Base-by-base conservation (phyloP, 2,797 vertebrate species). In the Lerista edwardsae region DNA sequence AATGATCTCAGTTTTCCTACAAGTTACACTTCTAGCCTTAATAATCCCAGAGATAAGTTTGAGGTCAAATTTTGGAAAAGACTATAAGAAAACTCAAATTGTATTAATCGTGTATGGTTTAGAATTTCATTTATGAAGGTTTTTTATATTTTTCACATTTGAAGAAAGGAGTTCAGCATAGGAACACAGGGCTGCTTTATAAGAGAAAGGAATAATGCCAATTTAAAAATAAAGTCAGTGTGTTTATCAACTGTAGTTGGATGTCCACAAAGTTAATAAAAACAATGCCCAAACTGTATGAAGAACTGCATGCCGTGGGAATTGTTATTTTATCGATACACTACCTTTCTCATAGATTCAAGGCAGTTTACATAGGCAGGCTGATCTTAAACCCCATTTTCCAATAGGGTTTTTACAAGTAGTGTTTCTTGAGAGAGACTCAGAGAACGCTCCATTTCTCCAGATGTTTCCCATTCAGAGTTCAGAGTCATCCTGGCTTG, bases 41-140 rank as follows among this genome's bases (percentile, higher is more conserved):
- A 29, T 51, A 73, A 31, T 79, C 27, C 7, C 36, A 23, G 68
- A 41, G 36, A 27, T 65, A 31, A 51, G 14, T 57, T 55, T 51
- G 76, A 84, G 55, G 74, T 23, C 68, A 84, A 41, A 57, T 25
- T n/a, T 79, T 39, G 59, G 55, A 55, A 62, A 71, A 73, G 31
- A 39, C 14, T 64, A 19, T 7, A 23, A 51, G 21, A 25, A 29
- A 19, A 29, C 7, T 14, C 31, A 71, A 39, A n/a, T 57, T 31
- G 31, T 75, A 29, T 75, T 75, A 19, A 15, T 14, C 55, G 39
- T 47, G 34, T 14, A n/a, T 82, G 23, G 15, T 64, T 62, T 61
- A 76, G 7, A 36, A 47, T 44, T 47, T n/a, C 25, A 8, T 61
- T 47, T 68, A 3, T 76, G 64, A 76, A 68, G 6, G 25, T 31